phyloP scores from a whole-genome alignment of 2,888 invertebrate species.

The Brachynemurus nebulosus region DNA sequence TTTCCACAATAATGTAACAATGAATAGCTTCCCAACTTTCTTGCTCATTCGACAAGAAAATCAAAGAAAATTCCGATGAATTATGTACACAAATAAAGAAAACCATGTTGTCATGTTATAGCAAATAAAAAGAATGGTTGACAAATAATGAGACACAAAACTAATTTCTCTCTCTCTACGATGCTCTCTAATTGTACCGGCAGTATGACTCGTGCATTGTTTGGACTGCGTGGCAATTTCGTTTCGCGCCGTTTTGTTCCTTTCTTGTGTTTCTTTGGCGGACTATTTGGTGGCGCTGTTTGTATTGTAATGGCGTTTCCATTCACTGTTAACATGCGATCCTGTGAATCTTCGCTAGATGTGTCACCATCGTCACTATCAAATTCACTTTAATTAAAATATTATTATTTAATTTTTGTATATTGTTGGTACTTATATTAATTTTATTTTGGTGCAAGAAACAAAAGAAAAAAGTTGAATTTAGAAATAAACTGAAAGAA shows the following conservation, averaged over 20 bases:
- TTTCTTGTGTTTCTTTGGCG: constrained; percentile 32
- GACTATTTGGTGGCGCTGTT: constrained; percentile 54
- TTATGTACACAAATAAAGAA: too few relatives aligned
- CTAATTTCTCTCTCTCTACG: too few relatives aligned
- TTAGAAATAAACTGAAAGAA: not conserved
- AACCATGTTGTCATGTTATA: too few relatives aligned
- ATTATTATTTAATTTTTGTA: not conserved
- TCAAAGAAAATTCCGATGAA: too few relatives aligned
- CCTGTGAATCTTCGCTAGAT: constrained; percentile 56
- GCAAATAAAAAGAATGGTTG: too few relatives aligned
- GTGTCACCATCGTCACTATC: constrained; percentile 70
- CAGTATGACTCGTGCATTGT: constrained; percentile 38
- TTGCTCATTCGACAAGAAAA: too few relatives aligned
- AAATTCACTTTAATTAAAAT: too few relatives aligned
- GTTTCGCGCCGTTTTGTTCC: constrained; percentile 26
- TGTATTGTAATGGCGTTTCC: constrained; percentile 35
- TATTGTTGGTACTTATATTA: too few relatives aligned
- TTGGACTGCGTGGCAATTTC: constrained; percentile 26
- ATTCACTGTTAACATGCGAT: constrained; percentile 32
- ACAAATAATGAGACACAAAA: too few relatives aligned
- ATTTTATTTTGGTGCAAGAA: constrained; percentile 1
- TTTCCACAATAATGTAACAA: too few relatives aligned
- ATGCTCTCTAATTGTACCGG: constrained; percentile 33
- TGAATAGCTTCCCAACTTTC: too few relatives aligned
- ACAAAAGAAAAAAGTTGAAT: not conserved